Evolutionary conservation across 2,888 invertebrate species (phyloP), one percentile per base, ranked within the genome.

Genomic region (Pegoplata infirma): DNA sequence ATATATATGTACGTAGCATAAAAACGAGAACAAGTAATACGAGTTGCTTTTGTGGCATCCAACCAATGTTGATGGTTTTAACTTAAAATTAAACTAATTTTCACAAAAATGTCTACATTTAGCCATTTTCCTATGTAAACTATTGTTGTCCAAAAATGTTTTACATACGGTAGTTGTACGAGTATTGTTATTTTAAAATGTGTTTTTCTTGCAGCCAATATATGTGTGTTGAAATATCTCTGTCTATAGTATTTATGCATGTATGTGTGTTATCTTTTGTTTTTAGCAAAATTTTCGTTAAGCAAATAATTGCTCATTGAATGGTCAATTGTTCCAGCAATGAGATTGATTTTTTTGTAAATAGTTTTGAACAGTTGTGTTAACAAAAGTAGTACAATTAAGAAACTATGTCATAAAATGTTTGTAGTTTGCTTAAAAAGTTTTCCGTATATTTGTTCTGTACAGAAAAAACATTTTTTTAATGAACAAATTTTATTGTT

Each of bases 231-330:
- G n/a, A n/a, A 6, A 4, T 14, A 6, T 21, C 1, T 12, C n/a
- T 28, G 14, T 61, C 2, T 5, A 14, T 67, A n/a, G 51, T 55
- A 25, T 21, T 59, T 68, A 16, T 63, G 23, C 49, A 44, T 8
- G n/a, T 40, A 8, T 47, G 32, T 2, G 25, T 28, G n/a, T 4
- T 12, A 19, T 47, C 44, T 23, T 67, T 75, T 49, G 63, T 66
- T 71, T 69, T 58, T 64, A 36, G 25, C 3, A 59, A 23, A n/a
- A 47, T 25, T 66, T 67, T 71, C 59, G 12, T 36, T 53, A 59
- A 66, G 61, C 71, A 49, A 72, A 72, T 76, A 76, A 76, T 76
- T 76, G 49, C 28, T 67, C 55, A 76, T 76, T 71, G 71, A 76
- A 71, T 66, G 71, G 64, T 49, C 55, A 49, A 63, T 67, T 76